Evolutionary conservation across 1,140 invertebrate species (phyloP).

Genomic region (Thalassaphorura encarpata): DNA sequence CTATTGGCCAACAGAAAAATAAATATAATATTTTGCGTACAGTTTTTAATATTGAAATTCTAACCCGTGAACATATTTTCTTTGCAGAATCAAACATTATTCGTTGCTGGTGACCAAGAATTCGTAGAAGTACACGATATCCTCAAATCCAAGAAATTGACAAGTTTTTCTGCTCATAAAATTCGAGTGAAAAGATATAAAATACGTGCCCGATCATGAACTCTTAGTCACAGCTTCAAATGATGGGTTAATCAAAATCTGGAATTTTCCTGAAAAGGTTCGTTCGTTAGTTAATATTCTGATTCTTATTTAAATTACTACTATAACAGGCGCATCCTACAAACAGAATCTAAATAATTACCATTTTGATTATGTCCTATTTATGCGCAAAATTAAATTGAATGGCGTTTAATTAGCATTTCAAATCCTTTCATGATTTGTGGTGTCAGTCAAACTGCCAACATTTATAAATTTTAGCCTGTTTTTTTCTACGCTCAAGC

Average conservation of each 20-base stretch:
- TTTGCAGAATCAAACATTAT: constrained; percentile 49
- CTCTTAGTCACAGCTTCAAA: constrained; percentile 56
- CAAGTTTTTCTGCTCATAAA: constrained; percentile 49
- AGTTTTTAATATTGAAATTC: not conserved
- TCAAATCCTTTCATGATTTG: too few relatives aligned
- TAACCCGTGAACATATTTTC: not conserved
- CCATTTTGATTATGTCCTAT: too few relatives aligned
- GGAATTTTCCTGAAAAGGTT: constrained; percentile 44
- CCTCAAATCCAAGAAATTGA: constrained; percentile 39
- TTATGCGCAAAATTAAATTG: too few relatives aligned
- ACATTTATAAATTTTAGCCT: too few relatives aligned
- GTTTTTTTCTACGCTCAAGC: too few relatives aligned
- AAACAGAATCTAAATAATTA: too few relatives aligned
- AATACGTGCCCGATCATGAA: constrained; percentile 37
- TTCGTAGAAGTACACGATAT: constrained; percentile 52
- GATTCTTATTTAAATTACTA: not conserved
- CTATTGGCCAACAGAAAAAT: not conserved
- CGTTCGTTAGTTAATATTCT: too few relatives aligned
- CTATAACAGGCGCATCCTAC: not conserved
- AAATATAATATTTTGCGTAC: not conserved
- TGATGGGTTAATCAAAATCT: constrained; percentile 66
- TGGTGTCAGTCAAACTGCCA: too few relatives aligned
- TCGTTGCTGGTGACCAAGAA: constrained; percentile 60
- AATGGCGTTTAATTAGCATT: too few relatives aligned
- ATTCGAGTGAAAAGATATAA: constrained; percentile 57